Percentiles rank a stretch among this genome's conserved stretches.
Evolutionary conservation across 2,113 vertebrate species (phyloP).

Genomic region (Aythya baeri): DNA sequence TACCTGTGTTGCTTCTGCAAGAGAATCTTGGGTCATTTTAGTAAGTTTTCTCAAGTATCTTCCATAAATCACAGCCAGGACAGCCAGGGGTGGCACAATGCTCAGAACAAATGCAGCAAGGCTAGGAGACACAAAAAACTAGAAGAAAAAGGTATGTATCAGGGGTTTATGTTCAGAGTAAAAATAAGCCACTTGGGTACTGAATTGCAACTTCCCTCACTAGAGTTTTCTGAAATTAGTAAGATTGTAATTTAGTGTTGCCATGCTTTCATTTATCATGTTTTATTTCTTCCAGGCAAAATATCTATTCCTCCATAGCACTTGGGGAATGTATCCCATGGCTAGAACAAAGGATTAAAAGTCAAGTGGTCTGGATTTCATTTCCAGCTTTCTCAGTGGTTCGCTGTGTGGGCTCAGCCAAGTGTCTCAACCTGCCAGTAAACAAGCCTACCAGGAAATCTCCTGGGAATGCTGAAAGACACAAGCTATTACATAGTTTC

Average conservation of each 20-base stretch:
- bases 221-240: not conserved
- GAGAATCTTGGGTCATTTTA: constrained; percentile 90
- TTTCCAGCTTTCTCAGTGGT: constrained; percentile 6
- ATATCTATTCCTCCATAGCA: not conserved
- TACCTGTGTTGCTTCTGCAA: constrained; percentile 94
- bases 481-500: not conserved
- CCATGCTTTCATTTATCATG: not conserved
- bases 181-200: not conserved
- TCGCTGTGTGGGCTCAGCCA: not conserved
- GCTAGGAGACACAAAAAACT: constrained; percentile 94
- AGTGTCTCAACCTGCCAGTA: not conserved
- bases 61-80: constrained; percentile 88
- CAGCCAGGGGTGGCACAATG: constrained; percentile 88
- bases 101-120: constrained; percentile 91
- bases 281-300: constrained; percentile 2
- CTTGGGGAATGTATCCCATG: not conserved
- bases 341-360: constrained; percentile 11
- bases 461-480: not conserved
- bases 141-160: constrained; percentile 36
- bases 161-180: not conserved
- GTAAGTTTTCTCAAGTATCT: constrained; percentile 90
- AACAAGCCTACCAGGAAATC: not conserved
- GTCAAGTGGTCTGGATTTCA: not conserved
- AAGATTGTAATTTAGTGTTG: not conserved
- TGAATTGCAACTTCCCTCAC: not conserved